These are phyloP conservation scores for Toxotes lorentzi DNA, from an alignment of 2,797 vertebrate species.

Conservation along the genomic window DNA sequence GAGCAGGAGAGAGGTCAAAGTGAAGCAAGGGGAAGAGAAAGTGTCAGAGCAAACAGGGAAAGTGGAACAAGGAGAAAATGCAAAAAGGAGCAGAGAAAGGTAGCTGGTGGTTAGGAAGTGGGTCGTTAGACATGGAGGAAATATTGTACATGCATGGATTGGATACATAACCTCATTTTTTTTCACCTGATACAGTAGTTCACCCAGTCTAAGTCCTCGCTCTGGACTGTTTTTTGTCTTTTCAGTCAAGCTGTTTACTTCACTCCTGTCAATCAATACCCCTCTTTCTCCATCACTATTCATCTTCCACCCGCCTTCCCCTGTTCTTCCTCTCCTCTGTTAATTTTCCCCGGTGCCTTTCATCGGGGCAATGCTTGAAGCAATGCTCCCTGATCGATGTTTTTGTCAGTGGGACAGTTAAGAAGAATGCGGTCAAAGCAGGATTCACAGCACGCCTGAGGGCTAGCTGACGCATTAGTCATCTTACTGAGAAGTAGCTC, in stretches of 20 bases:
- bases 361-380: slow-evolving; percentile 32
- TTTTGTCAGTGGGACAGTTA: slow-evolving; percentile 48
- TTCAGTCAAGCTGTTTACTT: slow-evolving; percentile 29
- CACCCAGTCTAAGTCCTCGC: background rate
- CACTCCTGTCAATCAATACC: slow-evolving; percentile 27
- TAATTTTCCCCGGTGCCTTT: slow-evolving; percentile 38
- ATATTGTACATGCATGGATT: slow-evolving; percentile 3
- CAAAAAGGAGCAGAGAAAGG: slow-evolving; percentile 25
- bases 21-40: slow-evolving; percentile 28
- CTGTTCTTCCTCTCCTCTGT: slow-evolving; percentile 18
- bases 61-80: slow-evolving; percentile 9
- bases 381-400: slow-evolving; percentile 16
- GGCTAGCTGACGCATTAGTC: slow-evolving; percentile 9
- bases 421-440: slow-evolving; percentile 49
- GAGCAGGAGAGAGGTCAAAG: slow-evolving; percentile 35
- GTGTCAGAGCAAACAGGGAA: slow-evolving; percentile 22
- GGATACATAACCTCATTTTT: slow-evolving; percentile 7
- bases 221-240: background rate
- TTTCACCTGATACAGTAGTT: slow-evolving; percentile 3
- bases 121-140: slow-evolving; percentile 8
- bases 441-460: slow-evolving; percentile 22
- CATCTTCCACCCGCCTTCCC: background rate
- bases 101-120: slow-evolving; percentile 8
- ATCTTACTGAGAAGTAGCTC: slow-evolving; percentile 13
- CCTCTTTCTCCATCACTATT: background rate